Percentiles rank a stretch among this genome's conserved stretches.
These are phyloP conservation scores for Syngnathus floridae DNA, from an alignment of 2,113 vertebrate genomes.

Conservation along the genomic window DNA sequence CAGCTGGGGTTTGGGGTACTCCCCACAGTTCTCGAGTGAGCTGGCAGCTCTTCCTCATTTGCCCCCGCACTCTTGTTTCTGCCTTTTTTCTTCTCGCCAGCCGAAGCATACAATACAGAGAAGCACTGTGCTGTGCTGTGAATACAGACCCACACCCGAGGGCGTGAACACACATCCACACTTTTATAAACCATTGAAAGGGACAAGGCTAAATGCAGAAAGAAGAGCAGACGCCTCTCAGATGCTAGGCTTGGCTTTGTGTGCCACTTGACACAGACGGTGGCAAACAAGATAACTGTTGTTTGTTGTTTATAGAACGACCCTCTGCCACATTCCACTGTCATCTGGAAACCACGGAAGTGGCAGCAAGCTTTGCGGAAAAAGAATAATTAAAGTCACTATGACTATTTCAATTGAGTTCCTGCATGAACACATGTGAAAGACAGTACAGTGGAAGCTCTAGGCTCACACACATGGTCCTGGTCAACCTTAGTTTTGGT, in stretches of 20 bases:
- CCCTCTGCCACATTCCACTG: slow-evolving; percentile 54
- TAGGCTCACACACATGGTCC: background rate
- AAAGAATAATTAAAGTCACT: slow-evolving; percentile 17
- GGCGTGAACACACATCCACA: slow-evolving; percentile 51
- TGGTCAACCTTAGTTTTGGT: background rate
- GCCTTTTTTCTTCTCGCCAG: slow-evolving; percentile 65
- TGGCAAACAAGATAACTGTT: slow-evolving; percentile 66
- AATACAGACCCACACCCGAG: slow-evolving; percentile 47
- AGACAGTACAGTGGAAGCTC: slow-evolving; percentile 1
- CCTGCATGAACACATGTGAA: background rate
- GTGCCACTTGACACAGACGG: slow-evolving; percentile 60
- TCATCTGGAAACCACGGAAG: slow-evolving; percentile 49
- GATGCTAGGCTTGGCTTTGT: slow-evolving; percentile 59
- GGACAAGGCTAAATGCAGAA: slow-evolving; percentile 58
- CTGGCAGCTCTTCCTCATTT: slow-evolving; percentile 50
- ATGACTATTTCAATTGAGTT: slow-evolving; percentile 28
- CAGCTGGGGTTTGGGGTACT: slow-evolving; percentile 72
- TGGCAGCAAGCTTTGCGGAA: slow-evolving; percentile 27
- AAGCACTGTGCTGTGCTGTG: slow-evolving; percentile 54
- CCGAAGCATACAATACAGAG: slow-evolving; percentile 65
- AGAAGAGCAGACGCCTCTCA: slow-evolving; percentile 61
- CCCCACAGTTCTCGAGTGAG: slow-evolving; percentile 63
- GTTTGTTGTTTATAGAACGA: slow-evolving; percentile 67
- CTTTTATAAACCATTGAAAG: slow-evolving; percentile 58
- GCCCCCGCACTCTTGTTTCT: slow-evolving; percentile 58